A percentile compares a stretch with the other conserved stretches of the same genome.
phyloP scores from a whole-genome alignment of 37 sponge, comb jelly and placozoan genomes.

The Halisarca cf. caerulea region DNA sequence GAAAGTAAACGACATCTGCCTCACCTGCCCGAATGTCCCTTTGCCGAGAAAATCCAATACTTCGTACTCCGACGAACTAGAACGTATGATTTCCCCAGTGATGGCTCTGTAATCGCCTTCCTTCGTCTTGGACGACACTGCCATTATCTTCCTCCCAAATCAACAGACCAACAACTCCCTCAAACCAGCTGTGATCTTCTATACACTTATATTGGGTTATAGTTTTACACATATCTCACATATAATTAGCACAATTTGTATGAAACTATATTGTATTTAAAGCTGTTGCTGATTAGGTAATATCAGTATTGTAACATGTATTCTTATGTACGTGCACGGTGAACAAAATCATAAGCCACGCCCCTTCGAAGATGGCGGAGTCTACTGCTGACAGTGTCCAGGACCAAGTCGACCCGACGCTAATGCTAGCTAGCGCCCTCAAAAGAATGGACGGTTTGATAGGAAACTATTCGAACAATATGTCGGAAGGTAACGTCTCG shows the following conservation, averaged over 20 bases:
- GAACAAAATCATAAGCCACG: no score
- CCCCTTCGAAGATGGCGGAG: conserved; percentile 9
- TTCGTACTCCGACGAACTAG: conserved; percentile 66
- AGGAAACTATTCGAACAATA: conserved; percentile 35
- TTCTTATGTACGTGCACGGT: no score
- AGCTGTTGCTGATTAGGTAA: no score
- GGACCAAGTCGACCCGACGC: conserved; percentile 16
- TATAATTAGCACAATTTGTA: not conserved
- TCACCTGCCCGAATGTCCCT: conserved; percentile 90
- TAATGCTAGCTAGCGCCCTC: conserved; percentile 57
- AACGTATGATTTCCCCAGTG: conserved; percentile 58
- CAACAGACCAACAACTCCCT: no score
- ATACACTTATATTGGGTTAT: no score
- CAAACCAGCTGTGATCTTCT: no score
- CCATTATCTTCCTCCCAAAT: no score
- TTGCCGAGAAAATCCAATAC: conserved; percentile 84
- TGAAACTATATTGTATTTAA: not conserved
- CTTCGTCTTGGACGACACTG: not conserved
- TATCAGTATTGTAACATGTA: no score
- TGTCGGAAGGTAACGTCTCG: not conserved
- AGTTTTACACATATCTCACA: no score
- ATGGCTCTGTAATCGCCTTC: conserved; percentile 68
- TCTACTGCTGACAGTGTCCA: not conserved
- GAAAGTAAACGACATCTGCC: not conserved
- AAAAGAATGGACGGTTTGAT: conserved; percentile 72